Conservation (phyloP, 2,797 vertebrate genomes). For the Falco berigora region DNA sequence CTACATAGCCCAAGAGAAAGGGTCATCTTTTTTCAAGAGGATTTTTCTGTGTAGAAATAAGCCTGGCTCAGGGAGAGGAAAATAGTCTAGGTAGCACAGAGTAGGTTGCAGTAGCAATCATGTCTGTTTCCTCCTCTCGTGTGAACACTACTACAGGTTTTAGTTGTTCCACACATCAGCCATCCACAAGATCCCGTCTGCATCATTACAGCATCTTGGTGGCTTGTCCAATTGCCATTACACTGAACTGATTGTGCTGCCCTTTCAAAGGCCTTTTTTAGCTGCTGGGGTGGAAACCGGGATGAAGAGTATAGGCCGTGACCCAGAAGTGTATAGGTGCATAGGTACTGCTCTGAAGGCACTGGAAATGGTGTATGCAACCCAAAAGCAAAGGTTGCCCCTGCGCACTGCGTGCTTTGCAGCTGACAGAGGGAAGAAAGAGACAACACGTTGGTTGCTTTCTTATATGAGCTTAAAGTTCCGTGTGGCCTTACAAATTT, state of each 20-base stretch:
- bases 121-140: not conserved
- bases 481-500: not conserved
- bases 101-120: not conserved
- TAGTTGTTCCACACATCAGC: not conserved
- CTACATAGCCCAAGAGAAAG: not conserved
- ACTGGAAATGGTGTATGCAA: not conserved
- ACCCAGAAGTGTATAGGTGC: not conserved
- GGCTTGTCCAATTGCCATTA: accelerated
- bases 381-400: not conserved
- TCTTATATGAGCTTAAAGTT: not conserved
- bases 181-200: not conserved
- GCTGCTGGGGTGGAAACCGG: not conserved
- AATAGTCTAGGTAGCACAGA: not conserved
- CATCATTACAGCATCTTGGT: not conserved
- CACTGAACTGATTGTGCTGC: not conserved
- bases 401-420: not conserved
- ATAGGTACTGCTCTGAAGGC: not conserved
- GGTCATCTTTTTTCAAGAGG: not conserved
- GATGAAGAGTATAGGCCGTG: accelerated
- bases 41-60: not conserved
- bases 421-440: not conserved
- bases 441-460: accelerated
- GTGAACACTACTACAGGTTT: not conserved
- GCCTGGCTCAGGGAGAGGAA: not conserved
- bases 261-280: not conserved